Conservation (phyloP, 2,797 vertebrate genomes). For the Cyclopterus lumpus region DNA sequence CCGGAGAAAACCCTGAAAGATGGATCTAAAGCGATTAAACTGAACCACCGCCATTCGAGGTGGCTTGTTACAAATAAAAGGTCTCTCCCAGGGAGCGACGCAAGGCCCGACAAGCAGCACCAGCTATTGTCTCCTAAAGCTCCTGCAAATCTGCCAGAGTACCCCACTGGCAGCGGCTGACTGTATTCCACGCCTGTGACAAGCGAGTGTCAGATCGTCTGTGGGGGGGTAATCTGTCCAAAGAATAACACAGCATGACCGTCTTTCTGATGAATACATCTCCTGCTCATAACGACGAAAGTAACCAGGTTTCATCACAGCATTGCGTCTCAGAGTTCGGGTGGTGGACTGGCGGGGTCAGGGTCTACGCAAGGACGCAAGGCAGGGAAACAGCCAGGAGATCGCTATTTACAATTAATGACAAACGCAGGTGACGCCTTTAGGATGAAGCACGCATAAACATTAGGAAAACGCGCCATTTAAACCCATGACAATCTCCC, state of each 20-base stretch:
- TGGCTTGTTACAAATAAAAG: constrained; percentile 48
- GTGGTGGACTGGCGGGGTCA: neutral
- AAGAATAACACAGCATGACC: constrained; percentile 69
- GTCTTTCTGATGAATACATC: constrained; percentile 54
- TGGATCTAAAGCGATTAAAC: constrained; percentile 45
- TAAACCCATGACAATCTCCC: constrained; percentile 1
- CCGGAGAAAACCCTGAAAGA: constrained; percentile 47
- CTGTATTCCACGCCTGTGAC: constrained; percentile 60
- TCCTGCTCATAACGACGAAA: constrained; percentile 33
- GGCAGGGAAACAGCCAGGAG: neutral
- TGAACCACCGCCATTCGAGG: constrained; percentile 33
- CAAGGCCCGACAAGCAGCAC: constrained; percentile 63
- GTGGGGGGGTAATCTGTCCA: constrained; percentile 49
- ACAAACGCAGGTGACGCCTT: neutral
- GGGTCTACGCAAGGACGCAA: neutral
- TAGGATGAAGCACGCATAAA: neutral
- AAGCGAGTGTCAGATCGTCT: constrained; percentile 70
- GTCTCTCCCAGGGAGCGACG: constrained; percentile 48
- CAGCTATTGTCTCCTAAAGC: constrained; percentile 68
- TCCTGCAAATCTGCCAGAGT: constrained; percentile 63
- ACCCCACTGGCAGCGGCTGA: constrained; percentile 59
- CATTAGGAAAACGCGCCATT: neutral
- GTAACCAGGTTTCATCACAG: constrained; percentile 42
- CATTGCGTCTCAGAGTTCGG: constrained; percentile 8
- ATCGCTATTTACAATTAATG: neutral